These are phyloP conservation scores for Himalopsyche kuldschensis DNA, from an alignment of 2,888 invertebrate genomes.

Conservation along the genomic window DNA sequence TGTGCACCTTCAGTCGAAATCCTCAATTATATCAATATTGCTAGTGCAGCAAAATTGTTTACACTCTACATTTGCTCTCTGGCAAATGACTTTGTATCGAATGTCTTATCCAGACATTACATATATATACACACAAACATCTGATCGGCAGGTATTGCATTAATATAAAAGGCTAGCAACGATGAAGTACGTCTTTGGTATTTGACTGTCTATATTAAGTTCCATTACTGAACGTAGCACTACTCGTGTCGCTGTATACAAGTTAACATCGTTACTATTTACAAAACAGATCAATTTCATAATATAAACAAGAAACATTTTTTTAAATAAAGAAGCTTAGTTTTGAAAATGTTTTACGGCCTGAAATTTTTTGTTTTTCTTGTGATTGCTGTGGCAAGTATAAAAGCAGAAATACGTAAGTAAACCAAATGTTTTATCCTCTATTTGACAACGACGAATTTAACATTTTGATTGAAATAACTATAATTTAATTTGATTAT, in stretches of 20 bases:
- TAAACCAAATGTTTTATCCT: not conserved
- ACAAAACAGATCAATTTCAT: not conserved
- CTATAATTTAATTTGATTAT: not conserved
- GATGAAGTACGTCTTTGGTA: not conserved
- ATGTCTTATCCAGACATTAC: no score
- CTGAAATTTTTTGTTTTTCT: not conserved
- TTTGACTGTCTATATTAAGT: not conserved
- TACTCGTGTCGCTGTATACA: not conserved
- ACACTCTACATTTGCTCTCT: no score
- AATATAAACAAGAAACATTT: not conserved
- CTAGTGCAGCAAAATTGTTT: no score
- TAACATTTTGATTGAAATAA: not conserved
- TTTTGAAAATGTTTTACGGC: not conserved
- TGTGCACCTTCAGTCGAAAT: no score
- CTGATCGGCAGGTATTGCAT: not conserved
- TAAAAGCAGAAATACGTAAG: conserved; percentile 31
- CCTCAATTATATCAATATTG: no score
- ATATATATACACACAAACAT: not conserved
- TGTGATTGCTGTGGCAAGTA: not conserved
- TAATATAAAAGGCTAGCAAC: not conserved
- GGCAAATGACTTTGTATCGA: no score
- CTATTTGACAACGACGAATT: not conserved
- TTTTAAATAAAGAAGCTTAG: not conserved
- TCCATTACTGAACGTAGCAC: not conserved
- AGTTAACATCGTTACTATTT: not conserved